Evolutionary conservation across 1,140 invertebrate species (phyloP), one percentile per base, ranked within the genome.

Genomic region (Wiebesia pumilae): DNA sequence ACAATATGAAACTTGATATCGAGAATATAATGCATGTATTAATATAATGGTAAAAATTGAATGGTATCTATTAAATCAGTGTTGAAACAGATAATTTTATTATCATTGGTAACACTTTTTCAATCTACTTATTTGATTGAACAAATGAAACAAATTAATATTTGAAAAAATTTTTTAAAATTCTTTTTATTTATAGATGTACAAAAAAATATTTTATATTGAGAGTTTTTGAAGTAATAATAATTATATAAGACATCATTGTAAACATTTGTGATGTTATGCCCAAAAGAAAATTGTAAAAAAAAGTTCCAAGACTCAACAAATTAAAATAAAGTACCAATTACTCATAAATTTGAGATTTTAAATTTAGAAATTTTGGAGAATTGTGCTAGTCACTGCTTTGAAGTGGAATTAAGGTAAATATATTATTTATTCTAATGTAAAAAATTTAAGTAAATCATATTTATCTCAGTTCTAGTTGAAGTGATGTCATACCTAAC

Each of bases 151-250:
- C 6, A 19, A n/a, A n/a, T 35, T 27, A 21, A 38, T 75, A 27
- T 24, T 71, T 1, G 2, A 43, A 54, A 80, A 30, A 54, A 35
- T n/a, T 75, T n/a, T n/a, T 19, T 38, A 38, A 83, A 82, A 30
- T 47, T 38, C 7, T 3, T 43, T 71, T 24, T 83, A 54, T 77
- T 77, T 83, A 38, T 54, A 86, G 85, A 86, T 83, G 79, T 86
- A 86, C 58, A 82, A 82, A 86, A 67, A 62, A 81, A 83, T 86
- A 86, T 86, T 86, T 86, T 86, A 77, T 82, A 86, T 86, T 40
- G 43, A 67, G 40, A 73, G 54, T 81, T 86, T 85, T 81, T 86
- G 69, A 75, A 80, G 4, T 86, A 75, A 73, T 58, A 16, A 73
- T 81, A 85, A 40, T 65, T 38, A 80, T 80, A 80, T 65, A 65